A percentile compares a stretch with the other conserved stretches of the same genome.
These are phyloP conservation scores for Ailuropoda melanoleuca DNA, from an alignment of 2,113 vertebrate genomes.

Conservation along the genomic window DNA sequence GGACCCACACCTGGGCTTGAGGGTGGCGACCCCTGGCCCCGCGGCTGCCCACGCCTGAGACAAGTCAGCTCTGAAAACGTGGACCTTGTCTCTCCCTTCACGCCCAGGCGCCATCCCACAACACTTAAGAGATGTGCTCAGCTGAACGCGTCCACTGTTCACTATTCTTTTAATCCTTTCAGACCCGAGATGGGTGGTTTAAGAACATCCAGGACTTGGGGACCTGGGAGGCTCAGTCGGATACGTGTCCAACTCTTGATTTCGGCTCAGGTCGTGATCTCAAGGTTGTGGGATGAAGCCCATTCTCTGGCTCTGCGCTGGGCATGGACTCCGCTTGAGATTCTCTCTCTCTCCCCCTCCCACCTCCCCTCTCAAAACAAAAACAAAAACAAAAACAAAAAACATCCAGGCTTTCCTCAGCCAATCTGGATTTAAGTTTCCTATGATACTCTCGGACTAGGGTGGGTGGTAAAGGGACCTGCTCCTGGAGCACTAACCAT, in stretches of 20 bases:
- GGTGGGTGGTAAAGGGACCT: background rate
- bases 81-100: background rate
- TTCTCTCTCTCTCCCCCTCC: too few relatives aligned
- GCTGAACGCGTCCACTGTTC: rapidly evolving
- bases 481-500: background rate
- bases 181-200: rapidly evolving
- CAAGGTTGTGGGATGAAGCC: too few relatives aligned
- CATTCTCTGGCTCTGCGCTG: too few relatives aligned
- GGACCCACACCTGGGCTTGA: background rate
- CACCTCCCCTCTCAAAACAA: too few relatives aligned
- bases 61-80: background rate
- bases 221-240: too few relatives aligned
- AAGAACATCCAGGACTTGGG: too few relatives aligned
- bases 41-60: rapidly evolving
- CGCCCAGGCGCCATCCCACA: rapidly evolving
- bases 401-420: too few relatives aligned
- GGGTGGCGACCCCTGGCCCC: too few relatives aligned
- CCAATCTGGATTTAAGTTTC: background rate
- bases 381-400: too few relatives aligned
- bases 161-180: rapidly evolving
- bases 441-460: background rate
- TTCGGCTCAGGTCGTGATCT: too few relatives aligned
- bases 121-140: background rate
- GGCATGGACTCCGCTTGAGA: too few relatives aligned
- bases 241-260: too few relatives aligned